phyloP scores from a whole-genome alignment of 2,797 vertebrate genomes.

The Pogoniulus pusillus region DNA sequence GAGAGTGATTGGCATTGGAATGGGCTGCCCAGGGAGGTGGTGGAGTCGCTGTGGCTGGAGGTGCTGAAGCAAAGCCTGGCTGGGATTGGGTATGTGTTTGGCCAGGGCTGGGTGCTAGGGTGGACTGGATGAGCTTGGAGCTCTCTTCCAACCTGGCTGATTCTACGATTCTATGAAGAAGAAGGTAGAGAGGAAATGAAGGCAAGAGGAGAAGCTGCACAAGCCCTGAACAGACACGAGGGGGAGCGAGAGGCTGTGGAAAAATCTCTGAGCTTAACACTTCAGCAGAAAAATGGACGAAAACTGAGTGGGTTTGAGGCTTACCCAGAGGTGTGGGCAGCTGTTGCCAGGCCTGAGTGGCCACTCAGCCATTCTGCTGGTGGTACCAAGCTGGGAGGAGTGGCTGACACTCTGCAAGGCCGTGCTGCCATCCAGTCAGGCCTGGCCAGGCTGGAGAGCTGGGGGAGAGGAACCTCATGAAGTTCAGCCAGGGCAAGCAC shows the following conservation, averaged over 20 bases:
- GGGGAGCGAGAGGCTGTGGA: slow-evolving; percentile 8
- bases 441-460: not conserved
- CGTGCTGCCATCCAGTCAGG: not conserved
- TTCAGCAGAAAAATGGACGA: fast-evolving
- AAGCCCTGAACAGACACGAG: not conserved
- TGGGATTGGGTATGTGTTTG: no score
- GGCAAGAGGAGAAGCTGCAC: not conserved
- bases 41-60: no score
- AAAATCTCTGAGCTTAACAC: not conserved
- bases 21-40: no score
- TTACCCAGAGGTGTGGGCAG: fast-evolving
- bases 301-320: fast-evolving
- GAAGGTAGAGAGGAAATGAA: fast-evolving
- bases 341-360: not conserved
- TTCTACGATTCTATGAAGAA: no score
- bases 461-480: no score
- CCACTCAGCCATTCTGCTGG: not conserved
- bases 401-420: not conserved
- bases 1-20: no score
- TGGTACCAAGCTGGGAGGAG: not conserved
- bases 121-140: no score
- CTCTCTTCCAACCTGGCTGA: no score
- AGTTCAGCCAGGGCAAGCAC: no score
- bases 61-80: no score
- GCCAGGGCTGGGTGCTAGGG: no score